Percentiles rank a stretch among this genome's conserved stretches.
These are phyloP conservation scores for Ethmia dodecea DNA, from an alignment of 2,888 invertebrate species.

Conservation along the genomic window DNA sequence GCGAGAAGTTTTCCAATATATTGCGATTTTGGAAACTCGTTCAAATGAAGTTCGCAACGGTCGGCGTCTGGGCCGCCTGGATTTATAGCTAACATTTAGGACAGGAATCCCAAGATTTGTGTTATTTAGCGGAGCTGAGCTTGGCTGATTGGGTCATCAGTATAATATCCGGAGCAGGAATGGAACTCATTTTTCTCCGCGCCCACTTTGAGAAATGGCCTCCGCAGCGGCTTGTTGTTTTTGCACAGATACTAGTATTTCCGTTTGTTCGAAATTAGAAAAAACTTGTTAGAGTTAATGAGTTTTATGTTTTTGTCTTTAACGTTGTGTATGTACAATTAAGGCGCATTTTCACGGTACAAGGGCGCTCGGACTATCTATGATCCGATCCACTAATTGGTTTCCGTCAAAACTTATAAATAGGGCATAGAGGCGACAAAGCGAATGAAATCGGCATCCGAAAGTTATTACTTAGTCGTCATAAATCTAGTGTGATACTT, in stretches of 20 bases:
- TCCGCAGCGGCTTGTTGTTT: slow-evolving; percentile 18
- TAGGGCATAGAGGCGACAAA: too few relatives aligned
- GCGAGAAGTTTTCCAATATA: neutral
- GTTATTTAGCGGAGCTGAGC: slow-evolving; percentile 11
- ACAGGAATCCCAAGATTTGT: slow-evolving; percentile 10
- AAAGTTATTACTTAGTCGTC: too few relatives aligned
- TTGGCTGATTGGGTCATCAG: slow-evolving; percentile 32
- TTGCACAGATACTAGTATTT: slow-evolving; percentile 5
- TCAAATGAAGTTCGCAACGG: neutral
- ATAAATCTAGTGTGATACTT: too few relatives aligned
- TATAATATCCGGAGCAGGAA: slow-evolving; percentile 40
- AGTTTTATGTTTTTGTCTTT: too few relatives aligned
- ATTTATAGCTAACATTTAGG: slow-evolving; percentile 8
- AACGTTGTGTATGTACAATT: too few relatives aligned
- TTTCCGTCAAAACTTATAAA: too few relatives aligned
- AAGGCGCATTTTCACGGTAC: too few relatives aligned
- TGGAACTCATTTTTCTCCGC: slow-evolving; percentile 33
- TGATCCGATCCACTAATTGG: too few relatives aligned
- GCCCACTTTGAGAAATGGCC: slow-evolving; percentile 29
- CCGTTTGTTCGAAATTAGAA: slow-evolving; percentile 1
- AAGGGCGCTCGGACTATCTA: too few relatives aligned
- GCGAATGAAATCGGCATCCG: too few relatives aligned
- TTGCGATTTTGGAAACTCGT: neutral
- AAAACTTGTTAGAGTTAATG: too few relatives aligned
- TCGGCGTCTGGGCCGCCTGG: neutral